These are phyloP conservation scores for Takifugu rubripes DNA, from an alignment of 2,797 vertebrate genomes.

Conservation along the genomic window DNA sequence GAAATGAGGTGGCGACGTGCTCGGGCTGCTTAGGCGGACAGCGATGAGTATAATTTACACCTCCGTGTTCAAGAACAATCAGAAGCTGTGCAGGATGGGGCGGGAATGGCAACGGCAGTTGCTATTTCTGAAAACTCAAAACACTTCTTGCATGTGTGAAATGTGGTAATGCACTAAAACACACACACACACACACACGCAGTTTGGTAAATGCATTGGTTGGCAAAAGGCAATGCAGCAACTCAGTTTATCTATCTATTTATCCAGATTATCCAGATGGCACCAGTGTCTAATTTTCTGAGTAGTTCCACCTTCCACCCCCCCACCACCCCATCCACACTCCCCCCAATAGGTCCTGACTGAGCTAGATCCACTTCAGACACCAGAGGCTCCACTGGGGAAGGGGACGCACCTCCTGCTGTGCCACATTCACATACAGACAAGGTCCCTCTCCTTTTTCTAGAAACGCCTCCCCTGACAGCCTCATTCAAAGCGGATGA, in stretches of 20 bases:
- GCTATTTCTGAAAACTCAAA: slow-evolving; percentile 13
- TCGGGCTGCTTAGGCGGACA: slow-evolving; percentile 34
- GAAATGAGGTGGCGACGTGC: slow-evolving; percentile 38
- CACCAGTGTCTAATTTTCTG: background rate
- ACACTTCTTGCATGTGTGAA: slow-evolving; percentile 10
- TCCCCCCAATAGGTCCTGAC: no score
- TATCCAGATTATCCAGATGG: background rate
- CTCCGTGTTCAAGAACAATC: slow-evolving; percentile 29
- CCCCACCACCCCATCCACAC: no score
- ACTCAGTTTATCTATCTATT: background rate
- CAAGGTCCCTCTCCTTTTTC: background rate
- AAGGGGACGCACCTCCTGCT: no score
- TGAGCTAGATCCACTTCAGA: no score
- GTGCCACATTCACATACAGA: background rate
- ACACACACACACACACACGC: no score
- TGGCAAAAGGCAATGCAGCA: no score
- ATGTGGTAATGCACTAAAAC: background rate
- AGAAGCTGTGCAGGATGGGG: slow-evolving; percentile 25
- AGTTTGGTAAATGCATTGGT: no score
- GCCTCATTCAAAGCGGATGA: slow-evolving; percentile 13
- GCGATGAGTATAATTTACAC: slow-evolving; percentile 41
- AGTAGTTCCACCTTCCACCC: no score
- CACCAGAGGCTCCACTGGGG: no score
- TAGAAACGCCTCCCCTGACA: slow-evolving; percentile 16
- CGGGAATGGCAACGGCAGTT: slow-evolving; percentile 20